Percentiles rank a stretch among this genome's conserved stretches.
These are phyloP conservation scores for Carettochelys insculpta DNA, from an alignment of 2,113 vertebrate genomes.

Conservation along the genomic window DNA sequence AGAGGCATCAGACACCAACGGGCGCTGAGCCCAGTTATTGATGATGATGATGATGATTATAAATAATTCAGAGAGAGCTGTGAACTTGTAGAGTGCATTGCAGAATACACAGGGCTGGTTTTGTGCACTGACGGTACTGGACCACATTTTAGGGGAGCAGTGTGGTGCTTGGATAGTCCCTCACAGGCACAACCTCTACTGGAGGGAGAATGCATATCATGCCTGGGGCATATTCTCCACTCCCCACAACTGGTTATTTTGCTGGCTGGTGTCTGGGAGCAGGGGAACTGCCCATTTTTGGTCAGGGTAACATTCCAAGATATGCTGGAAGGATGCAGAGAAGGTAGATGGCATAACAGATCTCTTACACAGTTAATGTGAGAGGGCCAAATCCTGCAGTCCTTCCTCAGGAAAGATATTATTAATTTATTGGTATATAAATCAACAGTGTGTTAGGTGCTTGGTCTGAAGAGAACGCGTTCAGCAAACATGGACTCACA, in stretches of 20 bases:
- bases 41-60: too few species aligned
- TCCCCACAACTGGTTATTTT: not conserved
- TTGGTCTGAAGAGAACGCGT: not conserved
- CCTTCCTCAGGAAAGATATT: not conserved
- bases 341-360: not conserved
- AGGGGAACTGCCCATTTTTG: not conserved
- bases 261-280: not conserved
- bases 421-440: not conserved
- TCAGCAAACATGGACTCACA: not conserved
- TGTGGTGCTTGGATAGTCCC: not conserved
- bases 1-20: too few species aligned
- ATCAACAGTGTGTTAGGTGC: not conserved
- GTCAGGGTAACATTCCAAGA: not conserved
- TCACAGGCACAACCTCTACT: not conserved
- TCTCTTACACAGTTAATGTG: not conserved
- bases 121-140: not conserved
- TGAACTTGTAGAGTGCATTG: not conserved
- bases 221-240: not conserved
- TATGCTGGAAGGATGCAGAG: not conserved
- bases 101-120: not conserved
- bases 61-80: not conserved
- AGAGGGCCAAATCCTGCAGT: not conserved
- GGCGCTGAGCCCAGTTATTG: too few species aligned
- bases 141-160: not conserved
- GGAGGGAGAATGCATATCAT: not conserved